Base-by-base conservation (phyloP, 2,113 vertebrate genomes). In the Mustelus asterias region DNA sequence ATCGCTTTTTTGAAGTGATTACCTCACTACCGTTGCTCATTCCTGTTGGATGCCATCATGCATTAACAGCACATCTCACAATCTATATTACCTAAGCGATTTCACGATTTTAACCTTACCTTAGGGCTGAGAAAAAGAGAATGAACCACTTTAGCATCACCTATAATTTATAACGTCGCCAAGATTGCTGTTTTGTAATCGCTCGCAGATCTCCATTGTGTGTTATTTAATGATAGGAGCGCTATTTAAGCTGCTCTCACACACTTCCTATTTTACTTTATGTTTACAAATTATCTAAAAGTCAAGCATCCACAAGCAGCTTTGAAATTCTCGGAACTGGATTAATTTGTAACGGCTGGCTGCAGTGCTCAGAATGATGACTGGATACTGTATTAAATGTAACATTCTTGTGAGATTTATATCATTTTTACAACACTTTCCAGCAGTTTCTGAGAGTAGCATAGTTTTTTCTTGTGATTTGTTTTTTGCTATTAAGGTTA, bases 301-400 rank as follows among this genome's bases (percentile, higher is more conserved):
- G 63, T 63, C 89, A 93, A 65, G 18, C n/a, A 93, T 93, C 60
- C 33, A 65, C 60, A 60, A 65, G 89, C 89, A 65, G 89, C 89
- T 93, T 65, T 37, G 60, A 93, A 93, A 65, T 65, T 65, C 60
- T 67, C 63, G 6, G 60, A 37, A 93, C 18, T 22, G 20, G 37
- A 54, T 33, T 72, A 33, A 54, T 72, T 95, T 70, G 41, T 72
- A 95, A 76, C 29, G 94, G 69, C 41, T 72, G 69, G 26, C 94
- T 70, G 94, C 69, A 95, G 41, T 33, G 69, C 41, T 70, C 24
- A 29, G 44, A 48, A 72, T 54, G 11, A 24, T 95, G 26, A 72
- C 93, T 94, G 63, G 63, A 94, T 70, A 44, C 41, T 44, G 65
- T 69, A 44, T 94, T 69, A 24, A 26, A 69, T 29, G 29, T 72